Evolutionary conservation across 2,797 vertebrate genomes (phyloP).

Genomic region (Cossypha dichroa): DNA sequence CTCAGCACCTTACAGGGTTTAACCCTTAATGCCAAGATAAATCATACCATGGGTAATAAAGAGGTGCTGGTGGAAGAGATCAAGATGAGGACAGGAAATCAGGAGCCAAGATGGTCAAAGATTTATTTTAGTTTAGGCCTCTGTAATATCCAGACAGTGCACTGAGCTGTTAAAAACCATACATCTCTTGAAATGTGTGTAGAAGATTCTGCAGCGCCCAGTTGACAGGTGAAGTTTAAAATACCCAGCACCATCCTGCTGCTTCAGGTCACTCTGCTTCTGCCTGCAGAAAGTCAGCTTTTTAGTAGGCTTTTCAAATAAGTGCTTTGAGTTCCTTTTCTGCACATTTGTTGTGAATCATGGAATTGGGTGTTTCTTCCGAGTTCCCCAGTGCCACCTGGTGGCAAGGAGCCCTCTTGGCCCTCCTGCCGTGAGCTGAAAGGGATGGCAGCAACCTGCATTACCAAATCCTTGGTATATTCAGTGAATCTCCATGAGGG

Average conservation of each 20-base stretch:
- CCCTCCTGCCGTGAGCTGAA: neutral
- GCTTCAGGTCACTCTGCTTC: neutral
- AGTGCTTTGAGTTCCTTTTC: neutral
- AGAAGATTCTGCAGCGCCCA: neutral
- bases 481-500: neutral
- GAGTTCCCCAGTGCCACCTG: slow-evolving; percentile 45
- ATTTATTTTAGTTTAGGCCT: neutral
- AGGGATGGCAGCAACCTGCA: neutral
- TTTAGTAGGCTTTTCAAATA: neutral
- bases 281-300: neutral
- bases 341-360: fast-evolving
- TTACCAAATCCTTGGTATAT: neutral
- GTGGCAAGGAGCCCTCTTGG: neutral
- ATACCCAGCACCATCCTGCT: neutral
- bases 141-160: neutral
- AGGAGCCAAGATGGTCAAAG: neutral
- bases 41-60: neutral
- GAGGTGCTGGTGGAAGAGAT: neutral
- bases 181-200: neutral
- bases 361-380: neutral
- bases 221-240: neutral
- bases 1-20: neutral
- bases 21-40: neutral
- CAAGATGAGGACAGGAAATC: neutral
- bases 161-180: neutral